Conservation (phyloP, 1,140 invertebrate genomes). For the Drosophila leontia region DNA sequence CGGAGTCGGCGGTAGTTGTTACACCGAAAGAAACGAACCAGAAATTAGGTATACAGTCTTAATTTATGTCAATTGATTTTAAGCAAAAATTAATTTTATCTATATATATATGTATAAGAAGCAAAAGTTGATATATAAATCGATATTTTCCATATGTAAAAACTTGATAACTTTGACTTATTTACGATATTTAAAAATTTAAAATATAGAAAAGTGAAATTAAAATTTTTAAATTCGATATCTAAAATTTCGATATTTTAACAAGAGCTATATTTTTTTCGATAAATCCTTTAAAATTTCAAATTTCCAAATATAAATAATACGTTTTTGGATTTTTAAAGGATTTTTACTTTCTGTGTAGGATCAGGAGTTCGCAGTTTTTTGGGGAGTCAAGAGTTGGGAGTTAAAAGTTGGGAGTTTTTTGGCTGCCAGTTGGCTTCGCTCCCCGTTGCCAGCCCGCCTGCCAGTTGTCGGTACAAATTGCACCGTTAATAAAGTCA, state of each 20-base stretch:
- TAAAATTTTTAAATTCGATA: too few species aligned
- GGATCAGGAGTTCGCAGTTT: background rate
- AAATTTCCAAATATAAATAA: background rate
- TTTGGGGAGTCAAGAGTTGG: conserved; percentile 12
- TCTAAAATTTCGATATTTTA: too few species aligned
- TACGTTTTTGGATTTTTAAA: background rate
- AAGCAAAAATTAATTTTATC: too few species aligned
- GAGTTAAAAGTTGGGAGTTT: conserved; percentile 22
- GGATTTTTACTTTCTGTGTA: background rate
- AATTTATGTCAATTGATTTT: background rate
- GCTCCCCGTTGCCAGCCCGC: conserved; percentile 38
- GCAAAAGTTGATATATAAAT: too few species aligned
- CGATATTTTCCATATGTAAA: too few species aligned
- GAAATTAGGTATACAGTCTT: background rate
- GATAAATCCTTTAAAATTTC: background rate
- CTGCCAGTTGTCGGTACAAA: conserved; percentile 70
- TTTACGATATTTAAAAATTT: too few species aligned
- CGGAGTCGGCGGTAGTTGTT: conserved; percentile 7
- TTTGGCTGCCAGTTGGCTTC: conserved; percentile 34
- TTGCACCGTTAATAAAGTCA: conserved; percentile 82
- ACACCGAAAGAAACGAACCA: conserved; percentile 1
- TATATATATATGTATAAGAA: too few species aligned
- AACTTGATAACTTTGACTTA: too few species aligned
- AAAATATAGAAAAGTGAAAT: too few species aligned
- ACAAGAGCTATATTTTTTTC: too few species aligned